Base-by-base conservation (phyloP, 2,888 invertebrate species). In the Sminthurides aquaticus region DNA sequence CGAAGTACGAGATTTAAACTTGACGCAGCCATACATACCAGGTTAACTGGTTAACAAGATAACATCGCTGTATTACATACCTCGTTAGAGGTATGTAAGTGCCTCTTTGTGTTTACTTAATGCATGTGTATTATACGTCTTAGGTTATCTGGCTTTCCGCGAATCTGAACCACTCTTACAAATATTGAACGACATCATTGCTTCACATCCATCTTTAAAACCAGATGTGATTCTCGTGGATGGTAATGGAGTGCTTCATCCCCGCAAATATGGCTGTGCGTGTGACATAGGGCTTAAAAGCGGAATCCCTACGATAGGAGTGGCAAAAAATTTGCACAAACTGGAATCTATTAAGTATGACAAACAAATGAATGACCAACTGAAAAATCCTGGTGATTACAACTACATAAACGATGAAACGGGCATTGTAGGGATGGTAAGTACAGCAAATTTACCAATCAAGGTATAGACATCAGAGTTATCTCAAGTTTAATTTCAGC, bases 181-280 rank as follows among this genome's bases (percentile, higher is more conserved):
- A 2, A 57, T 74, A 29, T 25, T 74, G n/a, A 59, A 71, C 54
- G 66, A 74, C 28, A 68, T 80, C 22, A 72, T 75, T 54, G 26
- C 67, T 27, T 65, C 62, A 1, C 65, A 76, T 2, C 78, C 79
- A 20, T 65, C 78, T 15, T 74, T 77, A 18, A 67, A 73, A 49
- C 80, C 80, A n/a, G 77, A 79, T 69, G 78, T 79, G 61, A 68
- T 80, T 2, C 71, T 80, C 66, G 77, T 79, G 27, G 80, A 80
- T 75, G 80, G 80, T 8, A 80, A 80, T 74, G 80, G 80, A 20
- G 71, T 77, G 20, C 69, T 80, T 1, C 80, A 80, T 72, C 78
- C 78, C 11, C 75, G 76, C 71, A 76, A 77, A 65, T 79, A 79
- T 75, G 81, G 81, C 1, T 68, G 78, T 22, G 81, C 80, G 2